phyloP scores from a whole-genome alignment of 2,797 vertebrate genomes.

The Manis crassicaudata region DNA sequence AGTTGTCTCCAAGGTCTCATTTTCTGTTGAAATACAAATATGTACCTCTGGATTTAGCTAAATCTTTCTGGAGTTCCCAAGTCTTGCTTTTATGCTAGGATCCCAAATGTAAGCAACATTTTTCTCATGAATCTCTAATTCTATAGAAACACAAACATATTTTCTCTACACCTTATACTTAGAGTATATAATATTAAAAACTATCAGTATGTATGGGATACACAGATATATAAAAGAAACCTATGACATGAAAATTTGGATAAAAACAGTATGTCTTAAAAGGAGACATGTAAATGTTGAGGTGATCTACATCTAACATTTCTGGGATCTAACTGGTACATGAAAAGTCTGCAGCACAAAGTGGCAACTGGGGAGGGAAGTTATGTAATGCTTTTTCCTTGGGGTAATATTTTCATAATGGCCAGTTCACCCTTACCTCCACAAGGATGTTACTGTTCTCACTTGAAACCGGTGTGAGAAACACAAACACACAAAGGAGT shows the following conservation, averaged over 20 bases:
- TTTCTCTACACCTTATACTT: neutral
- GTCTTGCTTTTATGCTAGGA: neutral
- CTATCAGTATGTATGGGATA: neutral
- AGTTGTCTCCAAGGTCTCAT: neutral
- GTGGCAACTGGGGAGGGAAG: neutral
- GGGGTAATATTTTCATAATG: neutral
- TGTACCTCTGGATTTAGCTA: neutral
- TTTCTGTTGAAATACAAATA: neutral
- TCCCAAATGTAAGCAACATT: neutral
- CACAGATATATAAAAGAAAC: neutral
- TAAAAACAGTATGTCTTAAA: neutral
- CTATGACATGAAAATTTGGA: neutral
- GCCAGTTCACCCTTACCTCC: neutral
- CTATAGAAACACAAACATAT: neutral
- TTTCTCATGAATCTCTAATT: neutral
- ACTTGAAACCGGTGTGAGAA: neutral
- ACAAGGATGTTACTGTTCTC: neutral
- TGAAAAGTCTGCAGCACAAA: neutral
- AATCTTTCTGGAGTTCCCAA: neutral
- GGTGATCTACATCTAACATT: neutral
- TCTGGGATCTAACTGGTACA: neutral
- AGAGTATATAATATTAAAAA: neutral
- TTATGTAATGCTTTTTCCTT: neutral
- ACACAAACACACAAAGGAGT: neutral
- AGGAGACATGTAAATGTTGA: neutral